Evolutionary conservation across 2,888 invertebrate species (phyloP), one percentile per base, ranked within the genome.

Genomic region (Zaprionus obscuricornis): DNA sequence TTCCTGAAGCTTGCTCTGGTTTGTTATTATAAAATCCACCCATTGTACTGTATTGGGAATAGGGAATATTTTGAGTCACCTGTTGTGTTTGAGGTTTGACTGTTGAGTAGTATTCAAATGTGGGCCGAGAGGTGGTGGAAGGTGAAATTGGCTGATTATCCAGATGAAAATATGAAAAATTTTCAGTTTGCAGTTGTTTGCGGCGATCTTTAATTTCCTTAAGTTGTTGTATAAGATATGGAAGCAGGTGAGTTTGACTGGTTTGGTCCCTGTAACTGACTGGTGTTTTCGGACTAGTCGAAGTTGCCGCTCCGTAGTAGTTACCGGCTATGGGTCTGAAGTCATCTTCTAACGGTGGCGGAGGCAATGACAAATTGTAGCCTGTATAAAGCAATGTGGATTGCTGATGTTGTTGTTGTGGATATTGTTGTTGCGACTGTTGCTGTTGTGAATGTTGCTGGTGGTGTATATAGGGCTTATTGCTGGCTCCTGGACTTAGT

Each of bases 21-120:
- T 67, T 65, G 27, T 86, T 88, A 73, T 93, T 93, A 62, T 91
- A 92, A 88, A 92, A 93, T 4, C 92, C 93, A 24, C 92, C 93
- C 65, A 92, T 90, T 0, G 90, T 89, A 47, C 93, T 90, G 26
- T 92, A 90, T 17, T 92, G 92, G 54, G 92, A 91, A 26, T 92
- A 92, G 36, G 92, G 92, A 50, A 92, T 91, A 84, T 92, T 92
- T 11, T 92, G 92, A 33, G 93, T 92, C 2, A 77, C 76, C 36
- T 79, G 82, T 11, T 76, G 74, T 1, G 40, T 40, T 0, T 47
- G 39, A 0, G 86, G 47, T 3, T 66, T 76, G 0, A 20, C 2
- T 1, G 74, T 47, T 2, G 74, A 31, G 31, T 81, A 78, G 52
- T 66, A 66, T 22, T 74, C 66, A 43, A 57, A 62, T n/a, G 63